Conservation (phyloP, 53 echinoderm and acorn worm species). For the Crossaster papposus region DNA sequence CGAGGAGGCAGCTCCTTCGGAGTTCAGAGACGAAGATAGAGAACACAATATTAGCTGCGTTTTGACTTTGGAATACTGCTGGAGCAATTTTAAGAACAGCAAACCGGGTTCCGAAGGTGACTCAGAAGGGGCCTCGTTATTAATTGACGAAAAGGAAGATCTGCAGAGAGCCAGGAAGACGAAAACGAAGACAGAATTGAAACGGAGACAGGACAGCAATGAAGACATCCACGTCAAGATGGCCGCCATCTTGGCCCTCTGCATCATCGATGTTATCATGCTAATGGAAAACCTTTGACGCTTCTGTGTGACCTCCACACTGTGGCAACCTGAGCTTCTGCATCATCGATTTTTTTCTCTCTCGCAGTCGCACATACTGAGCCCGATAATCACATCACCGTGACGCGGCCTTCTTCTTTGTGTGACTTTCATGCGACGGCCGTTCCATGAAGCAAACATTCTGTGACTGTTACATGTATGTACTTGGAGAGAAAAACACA, state of each 20-base stretch:
- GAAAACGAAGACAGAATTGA: background rate
- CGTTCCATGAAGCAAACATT: background rate
- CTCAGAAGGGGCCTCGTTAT: constrained; percentile 2
- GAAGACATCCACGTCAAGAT: constrained; percentile 48
- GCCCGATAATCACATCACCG: background rate
- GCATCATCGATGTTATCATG: no score
- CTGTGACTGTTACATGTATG: background rate
- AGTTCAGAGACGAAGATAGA: constrained; percentile 27
- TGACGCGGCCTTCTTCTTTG: background rate
- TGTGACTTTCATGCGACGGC: background rate
- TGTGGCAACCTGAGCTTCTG: constrained; percentile 2
- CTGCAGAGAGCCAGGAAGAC: background rate
- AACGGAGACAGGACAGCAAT: background rate
- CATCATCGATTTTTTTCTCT: constrained; percentile 51
- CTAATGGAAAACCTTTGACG: constrained; percentile 19
- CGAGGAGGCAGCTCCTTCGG: background rate
- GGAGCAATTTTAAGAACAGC: constrained; percentile 46
- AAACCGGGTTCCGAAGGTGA: background rate
- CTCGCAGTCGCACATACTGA: background rate
- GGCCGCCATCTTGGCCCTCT: constrained; percentile 58
- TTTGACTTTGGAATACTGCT: constrained; percentile 45
- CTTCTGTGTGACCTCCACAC: constrained; percentile 29
- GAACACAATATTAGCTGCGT: constrained; percentile 48
- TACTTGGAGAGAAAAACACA: background rate
- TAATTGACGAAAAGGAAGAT: background rate